Base-by-base conservation (phyloP, 2,797 vertebrate species). In the Hypotaenidia philippensis region DNA sequence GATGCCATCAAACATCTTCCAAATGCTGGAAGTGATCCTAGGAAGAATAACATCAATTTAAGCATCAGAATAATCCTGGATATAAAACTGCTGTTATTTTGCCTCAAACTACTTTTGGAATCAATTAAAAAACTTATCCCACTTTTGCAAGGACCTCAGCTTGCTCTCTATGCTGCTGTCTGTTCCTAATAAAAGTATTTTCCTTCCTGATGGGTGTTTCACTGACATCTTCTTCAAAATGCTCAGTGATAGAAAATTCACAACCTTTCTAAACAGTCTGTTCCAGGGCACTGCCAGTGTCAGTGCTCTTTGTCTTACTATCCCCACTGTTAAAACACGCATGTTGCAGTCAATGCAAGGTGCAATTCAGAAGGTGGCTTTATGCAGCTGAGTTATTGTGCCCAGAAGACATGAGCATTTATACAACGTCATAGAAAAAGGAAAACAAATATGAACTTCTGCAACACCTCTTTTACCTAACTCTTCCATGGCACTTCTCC, bases 191-290 rank as follows among this genome's bases (percentile, higher is more conserved):
- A 63, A 70, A 88, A 78, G n/a, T 16, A 10, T 6, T 47, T 78
- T 90, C 21, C 31, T 75, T 82, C 44, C 20, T 55, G 38, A 36
- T 38, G 49, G 38, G 34, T 32, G 27, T 38, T 84, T 82, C 34
- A 78, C 29, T 89, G 38, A 71, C 25, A 11, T 77, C 44, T 65
- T 52, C 38, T 85, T 56, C 71, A 71, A 82, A 90, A 68, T 68
- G 8, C 11, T 85, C 40, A 79, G 1, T 19, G 22, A 71, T 32
- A 15, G 27, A 92, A 56, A 55, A 83, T 59, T 71, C 49, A 79
- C 50, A 45, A 13, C 18, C 45, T 68, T 79, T 82, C 53, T 44
- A 64, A 64, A 34, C 27, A 63, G n/a, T 36, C 27, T 59, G 6
- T 78, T 75, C 34, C 29, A 59, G 63, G 23, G 9, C 14, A 52